A percentile compares a stretch with the other conserved stretches of the same genome.
These are phyloP conservation scores for Gambelia wislizenii DNA, from an alignment of 2,797 vertebrate genomes.

Conservation along the genomic window DNA sequence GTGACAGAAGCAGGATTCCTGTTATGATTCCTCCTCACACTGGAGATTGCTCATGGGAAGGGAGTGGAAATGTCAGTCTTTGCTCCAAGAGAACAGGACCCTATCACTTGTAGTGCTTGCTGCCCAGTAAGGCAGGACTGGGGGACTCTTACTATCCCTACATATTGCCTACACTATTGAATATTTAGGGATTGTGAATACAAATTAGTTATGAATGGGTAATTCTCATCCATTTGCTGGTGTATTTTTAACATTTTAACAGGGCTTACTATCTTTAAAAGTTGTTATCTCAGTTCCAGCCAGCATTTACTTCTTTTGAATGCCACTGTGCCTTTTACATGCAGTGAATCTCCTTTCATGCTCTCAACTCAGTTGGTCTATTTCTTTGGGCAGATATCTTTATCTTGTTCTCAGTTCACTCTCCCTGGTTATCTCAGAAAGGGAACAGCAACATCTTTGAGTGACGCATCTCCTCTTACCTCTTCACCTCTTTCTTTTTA, in stretches of 20 bases:
- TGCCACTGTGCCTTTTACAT: constrained; percentile 18
- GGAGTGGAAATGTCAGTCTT: too few species aligned
- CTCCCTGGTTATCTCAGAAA: constrained; percentile 12
- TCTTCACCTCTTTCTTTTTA: constrained; percentile 40
- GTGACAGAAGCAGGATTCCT: too few species aligned
- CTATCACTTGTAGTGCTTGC: neutral
- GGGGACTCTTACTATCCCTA: too few species aligned
- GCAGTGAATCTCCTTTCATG: constrained; percentile 34
- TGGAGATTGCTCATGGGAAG: too few species aligned
- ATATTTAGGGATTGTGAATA: too few species aligned
- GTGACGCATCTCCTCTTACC: neutral
- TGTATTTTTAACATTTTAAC: neutral
- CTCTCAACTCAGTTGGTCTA: neutral
- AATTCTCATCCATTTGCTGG: constrained; percentile 41
- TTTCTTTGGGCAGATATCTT: constrained; percentile 26
- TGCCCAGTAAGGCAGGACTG: too few species aligned
- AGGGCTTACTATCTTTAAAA: neutral
- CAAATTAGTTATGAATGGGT: neutral
- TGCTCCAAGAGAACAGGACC: too few species aligned
- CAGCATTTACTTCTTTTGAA: neutral
- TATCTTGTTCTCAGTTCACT: constrained; percentile 2
- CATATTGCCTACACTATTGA: too few species aligned
- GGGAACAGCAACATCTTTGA: neutral
- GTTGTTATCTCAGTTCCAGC: constrained; percentile 16
- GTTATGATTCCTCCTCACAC: too few species aligned